Evolutionary conservation across 2,113 vertebrate genomes (phyloP).

Genomic region (Ammodramus savannarum): DNA sequence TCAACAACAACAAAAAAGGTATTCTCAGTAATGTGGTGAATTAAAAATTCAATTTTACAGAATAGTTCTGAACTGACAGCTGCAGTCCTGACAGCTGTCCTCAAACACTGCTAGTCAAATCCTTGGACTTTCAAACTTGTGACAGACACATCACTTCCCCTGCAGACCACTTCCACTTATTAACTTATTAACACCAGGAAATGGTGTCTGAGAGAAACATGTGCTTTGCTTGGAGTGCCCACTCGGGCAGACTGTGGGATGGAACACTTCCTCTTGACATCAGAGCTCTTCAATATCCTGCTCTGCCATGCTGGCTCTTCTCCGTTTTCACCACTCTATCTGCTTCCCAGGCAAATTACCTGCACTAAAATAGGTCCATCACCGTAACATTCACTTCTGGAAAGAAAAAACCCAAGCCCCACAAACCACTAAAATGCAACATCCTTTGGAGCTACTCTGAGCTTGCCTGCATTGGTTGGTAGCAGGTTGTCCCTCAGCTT

Average conservation of each 20-base stretch:
- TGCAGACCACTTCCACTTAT: conserved; percentile 10
- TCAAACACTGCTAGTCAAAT: neutral
- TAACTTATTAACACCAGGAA: neutral
- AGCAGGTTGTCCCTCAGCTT: neutral
- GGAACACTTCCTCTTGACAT: neutral
- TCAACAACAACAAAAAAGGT: neutral
- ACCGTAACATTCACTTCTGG: neutral
- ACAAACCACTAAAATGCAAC: neutral
- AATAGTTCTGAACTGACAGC: neutral
- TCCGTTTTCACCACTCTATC: neutral
- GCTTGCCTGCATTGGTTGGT: neutral
- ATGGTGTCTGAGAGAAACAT: neutral
- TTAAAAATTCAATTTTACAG: neutral
- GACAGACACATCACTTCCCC: conserved; percentile 26
- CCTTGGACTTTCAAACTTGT: neutral
- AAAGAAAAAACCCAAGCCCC: neutral
- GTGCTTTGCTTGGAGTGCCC: neutral
- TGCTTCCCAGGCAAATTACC: neutral
- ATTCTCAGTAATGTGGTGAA: neutral
- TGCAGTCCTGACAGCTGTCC: neutral
- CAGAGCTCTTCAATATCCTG: neutral
- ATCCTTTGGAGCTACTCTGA: neutral
- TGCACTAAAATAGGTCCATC: neutral
- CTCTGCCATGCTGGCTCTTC: neutral
- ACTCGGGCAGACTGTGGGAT: neutral